Evolutionary conservation across 2,113 vertebrate genomes (phyloP).

Genomic region (Carassius carassius): DNA sequence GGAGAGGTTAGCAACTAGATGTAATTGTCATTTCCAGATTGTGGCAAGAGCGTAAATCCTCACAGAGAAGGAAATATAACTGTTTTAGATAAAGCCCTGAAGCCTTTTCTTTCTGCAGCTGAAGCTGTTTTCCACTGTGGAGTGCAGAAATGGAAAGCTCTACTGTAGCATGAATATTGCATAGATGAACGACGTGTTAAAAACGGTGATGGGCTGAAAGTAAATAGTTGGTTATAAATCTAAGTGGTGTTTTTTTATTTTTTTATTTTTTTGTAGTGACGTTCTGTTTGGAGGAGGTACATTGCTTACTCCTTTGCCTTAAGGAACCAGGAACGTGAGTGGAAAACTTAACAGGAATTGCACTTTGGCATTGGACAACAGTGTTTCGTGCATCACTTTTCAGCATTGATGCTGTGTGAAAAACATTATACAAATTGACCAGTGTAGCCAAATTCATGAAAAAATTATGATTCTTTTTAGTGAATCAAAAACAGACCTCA

Average conservation of each 20-base stretch:
- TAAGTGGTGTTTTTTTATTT: background rate
- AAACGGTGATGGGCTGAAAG: conserved; percentile 3
- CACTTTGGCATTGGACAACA: background rate
- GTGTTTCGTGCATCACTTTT: background rate
- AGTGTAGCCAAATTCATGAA: background rate
- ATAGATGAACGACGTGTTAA: conserved; percentile 30
- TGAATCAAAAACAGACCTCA: background rate
- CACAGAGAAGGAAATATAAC: background rate
- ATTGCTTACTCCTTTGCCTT: background rate
- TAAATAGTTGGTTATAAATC: conserved; percentile 13
- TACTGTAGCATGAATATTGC: conserved; percentile 32
- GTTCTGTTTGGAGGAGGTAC: background rate
- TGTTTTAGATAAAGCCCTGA: conserved; percentile 20
- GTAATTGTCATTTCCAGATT: background rate
- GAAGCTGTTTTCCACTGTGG: background rate
- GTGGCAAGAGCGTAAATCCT: background rate
- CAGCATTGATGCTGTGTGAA: background rate
- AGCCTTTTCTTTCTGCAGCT: background rate
- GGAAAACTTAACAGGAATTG: background rate
- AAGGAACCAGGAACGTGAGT: background rate
- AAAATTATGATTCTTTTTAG: background rate
- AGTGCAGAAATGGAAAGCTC: conserved; percentile 26
- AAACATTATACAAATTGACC: background rate
- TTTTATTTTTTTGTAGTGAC: too few species aligned
- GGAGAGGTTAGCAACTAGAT: conserved; percentile 12